phyloP scores from a whole-genome alignment of 2,888 invertebrate species.

The Apamea sordens region DNA sequence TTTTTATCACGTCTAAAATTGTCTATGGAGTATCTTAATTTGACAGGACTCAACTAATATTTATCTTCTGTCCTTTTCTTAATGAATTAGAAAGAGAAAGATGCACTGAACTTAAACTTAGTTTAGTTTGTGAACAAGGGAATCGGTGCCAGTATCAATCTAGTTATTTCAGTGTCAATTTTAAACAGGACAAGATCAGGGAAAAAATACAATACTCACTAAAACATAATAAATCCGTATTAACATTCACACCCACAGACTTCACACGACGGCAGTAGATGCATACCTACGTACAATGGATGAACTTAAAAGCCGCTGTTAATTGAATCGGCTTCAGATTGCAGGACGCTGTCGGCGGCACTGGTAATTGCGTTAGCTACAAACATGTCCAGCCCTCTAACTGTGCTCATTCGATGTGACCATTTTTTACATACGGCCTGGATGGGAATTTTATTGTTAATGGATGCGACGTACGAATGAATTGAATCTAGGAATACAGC shows the following conservation, averaged over 20 bases:
- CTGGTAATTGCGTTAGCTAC: constrained; percentile 85
- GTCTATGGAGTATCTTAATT: too few relatives aligned
- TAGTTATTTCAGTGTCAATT: not conserved
- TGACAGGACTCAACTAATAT: too few relatives aligned
- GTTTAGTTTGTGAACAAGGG: too few relatives aligned
- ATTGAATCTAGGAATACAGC: constrained; percentile 41
- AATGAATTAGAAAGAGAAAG: too few relatives aligned
- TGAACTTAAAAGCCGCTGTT: constrained; percentile 87
- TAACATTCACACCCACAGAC: constrained; percentile 27
- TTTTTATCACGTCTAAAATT: too few relatives aligned
- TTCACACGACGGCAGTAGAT: constrained; percentile 33
- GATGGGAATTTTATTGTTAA: constrained; percentile 59
- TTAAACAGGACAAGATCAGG: not conserved
- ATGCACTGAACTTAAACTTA: too few relatives aligned
- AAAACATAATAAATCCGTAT: constrained; percentile 17
- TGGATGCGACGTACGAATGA: constrained; percentile 49
- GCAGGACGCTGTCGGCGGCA: constrained; percentile 81
- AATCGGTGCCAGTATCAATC: too few relatives aligned
- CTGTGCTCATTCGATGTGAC: constrained; percentile 74
- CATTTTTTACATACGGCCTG: constrained; percentile 70
- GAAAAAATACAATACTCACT: not conserved
- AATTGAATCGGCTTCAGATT: constrained; percentile 89
- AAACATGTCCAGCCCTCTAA: constrained; percentile 80
- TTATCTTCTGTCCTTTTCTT: too few relatives aligned
- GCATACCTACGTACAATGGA: constrained; percentile 74